Percentiles rank a stretch among this genome's conserved stretches.
Evolutionary conservation across 2,888 invertebrate species (phyloP).

Genomic region (Myathropa florea): DNA sequence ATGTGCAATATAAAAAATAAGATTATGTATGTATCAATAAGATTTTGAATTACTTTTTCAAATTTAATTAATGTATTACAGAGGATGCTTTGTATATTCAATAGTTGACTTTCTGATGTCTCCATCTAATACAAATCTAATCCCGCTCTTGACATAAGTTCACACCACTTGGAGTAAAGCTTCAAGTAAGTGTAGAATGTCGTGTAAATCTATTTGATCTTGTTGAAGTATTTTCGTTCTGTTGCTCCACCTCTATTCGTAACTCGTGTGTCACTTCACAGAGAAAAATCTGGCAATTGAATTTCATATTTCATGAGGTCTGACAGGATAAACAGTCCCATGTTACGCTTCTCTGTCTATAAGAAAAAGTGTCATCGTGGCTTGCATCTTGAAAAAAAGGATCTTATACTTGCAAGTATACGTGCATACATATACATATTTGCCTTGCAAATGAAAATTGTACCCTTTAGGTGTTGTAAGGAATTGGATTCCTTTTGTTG

Average conservation of each 20-base stretch:
- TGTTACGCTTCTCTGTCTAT: constrained; percentile 40
- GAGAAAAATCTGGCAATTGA: constrained; percentile 66
- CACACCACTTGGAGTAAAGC: constrained; percentile 54
- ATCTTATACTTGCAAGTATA: not conserved
- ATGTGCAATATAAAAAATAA: too few relatives aligned
- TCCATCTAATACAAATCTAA: not conserved
- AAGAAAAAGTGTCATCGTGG: constrained; percentile 49
- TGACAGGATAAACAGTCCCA: constrained; percentile 42
- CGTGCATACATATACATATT: constrained; percentile 25
- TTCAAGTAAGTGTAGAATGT: constrained; percentile 34
- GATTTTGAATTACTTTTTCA: too few relatives aligned
- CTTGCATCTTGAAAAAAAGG: constrained; percentile 18
- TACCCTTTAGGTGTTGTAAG: constrained; percentile 33
- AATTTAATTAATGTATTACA: too few relatives aligned
- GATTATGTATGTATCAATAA: too few relatives aligned
- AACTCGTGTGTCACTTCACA: constrained; percentile 51
- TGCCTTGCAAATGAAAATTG: constrained; percentile 59
- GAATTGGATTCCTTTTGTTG: constrained; percentile 42
- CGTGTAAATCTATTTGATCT: constrained; percentile 59
- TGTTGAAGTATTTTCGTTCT: constrained; percentile 6
- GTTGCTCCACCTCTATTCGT: constrained; percentile 9
- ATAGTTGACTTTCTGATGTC: too few relatives aligned
- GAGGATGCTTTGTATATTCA: too few relatives aligned
- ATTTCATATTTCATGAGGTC: constrained; percentile 70
- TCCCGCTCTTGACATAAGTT: constrained; percentile 29